Conservation (phyloP, 2,797 vertebrate species). For the Hemitrygon akajei region DNA sequence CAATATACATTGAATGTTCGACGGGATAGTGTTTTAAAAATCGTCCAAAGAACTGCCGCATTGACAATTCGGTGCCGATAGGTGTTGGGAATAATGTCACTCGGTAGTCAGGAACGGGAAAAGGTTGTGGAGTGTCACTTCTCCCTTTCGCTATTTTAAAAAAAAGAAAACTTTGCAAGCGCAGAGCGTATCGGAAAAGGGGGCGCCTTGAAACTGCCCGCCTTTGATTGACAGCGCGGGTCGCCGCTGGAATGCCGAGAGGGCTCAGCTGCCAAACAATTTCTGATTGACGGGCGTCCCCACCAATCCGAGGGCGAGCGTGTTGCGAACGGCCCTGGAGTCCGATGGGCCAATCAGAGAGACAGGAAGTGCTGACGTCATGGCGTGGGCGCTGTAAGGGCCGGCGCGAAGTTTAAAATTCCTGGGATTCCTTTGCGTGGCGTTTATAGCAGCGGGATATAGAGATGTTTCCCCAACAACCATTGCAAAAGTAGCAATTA, state of each 20-base stretch:
- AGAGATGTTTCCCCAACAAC: too few species aligned
- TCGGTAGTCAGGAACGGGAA: neutral
- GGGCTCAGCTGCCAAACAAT: neutral
- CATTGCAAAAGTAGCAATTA: too few species aligned
- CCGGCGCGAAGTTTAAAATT: neutral
- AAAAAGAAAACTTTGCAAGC: neutral
- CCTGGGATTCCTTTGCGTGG: too few species aligned
- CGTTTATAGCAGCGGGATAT: too few species aligned
- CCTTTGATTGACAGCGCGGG: neutral
- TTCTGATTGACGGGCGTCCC: neutral
- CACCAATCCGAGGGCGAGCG: neutral
- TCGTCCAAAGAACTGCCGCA: too few species aligned
- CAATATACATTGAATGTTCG: too few species aligned
- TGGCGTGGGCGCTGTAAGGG: neutral
- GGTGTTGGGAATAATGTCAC: neutral
- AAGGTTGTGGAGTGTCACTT: neutral
- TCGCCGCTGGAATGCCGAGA: neutral
- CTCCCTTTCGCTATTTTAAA: neutral
- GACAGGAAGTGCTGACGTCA: neutral
- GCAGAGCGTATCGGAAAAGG: neutral
- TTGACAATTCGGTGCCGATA: too few species aligned
- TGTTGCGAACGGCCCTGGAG: neutral
- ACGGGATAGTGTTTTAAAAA: too few species aligned
- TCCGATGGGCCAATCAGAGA: neutral
- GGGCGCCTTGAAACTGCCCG: constrained; percentile 1